phyloP scores from a whole-genome alignment of 2,113 vertebrate genomes.

The Ornithorhynchus anatinus region DNA sequence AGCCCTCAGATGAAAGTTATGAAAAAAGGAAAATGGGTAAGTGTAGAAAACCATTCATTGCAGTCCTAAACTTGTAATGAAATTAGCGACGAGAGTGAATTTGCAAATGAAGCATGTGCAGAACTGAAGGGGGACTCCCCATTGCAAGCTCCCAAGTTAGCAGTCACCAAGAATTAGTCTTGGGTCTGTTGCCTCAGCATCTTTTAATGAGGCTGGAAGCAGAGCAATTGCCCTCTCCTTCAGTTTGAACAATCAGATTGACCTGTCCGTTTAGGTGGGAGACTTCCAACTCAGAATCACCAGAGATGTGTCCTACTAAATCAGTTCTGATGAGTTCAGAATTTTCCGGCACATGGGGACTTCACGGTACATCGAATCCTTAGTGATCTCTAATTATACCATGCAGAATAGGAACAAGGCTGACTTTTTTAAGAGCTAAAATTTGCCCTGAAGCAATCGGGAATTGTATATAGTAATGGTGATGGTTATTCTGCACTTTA shows the following conservation, averaged over 20 bases:
- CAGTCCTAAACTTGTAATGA: constrained; percentile 22
- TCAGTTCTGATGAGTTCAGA: background rate
- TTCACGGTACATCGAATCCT: constrained; percentile 11
- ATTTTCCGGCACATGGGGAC: background rate
- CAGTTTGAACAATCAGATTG: constrained; percentile 24
- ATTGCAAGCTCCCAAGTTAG: background rate
- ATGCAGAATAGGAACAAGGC: background rate
- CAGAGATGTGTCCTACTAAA: background rate
- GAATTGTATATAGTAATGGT: too few species aligned
- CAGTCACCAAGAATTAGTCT: background rate
- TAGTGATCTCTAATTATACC: background rate
- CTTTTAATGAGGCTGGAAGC: background rate
- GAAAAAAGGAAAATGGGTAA: constrained; percentile 6
- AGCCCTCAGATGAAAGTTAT: background rate
- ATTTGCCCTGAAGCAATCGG: background rate
- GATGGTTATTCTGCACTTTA: too few species aligned
- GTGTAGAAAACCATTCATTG: background rate
- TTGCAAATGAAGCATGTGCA: background rate
- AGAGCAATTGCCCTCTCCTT: constrained; percentile 20
- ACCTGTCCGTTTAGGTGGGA: constrained; percentile 19
- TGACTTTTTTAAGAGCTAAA: background rate
- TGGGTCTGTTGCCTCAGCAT: background rate
- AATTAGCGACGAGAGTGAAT: constrained; percentile 29
- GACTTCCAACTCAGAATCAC: constrained; percentile 21
- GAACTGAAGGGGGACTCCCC: background rate